A percentile compares a stretch with the other conserved stretches of the same genome.
Evolutionary conservation across 2,797 vertebrate genomes (phyloP).

Genomic region (Channallabes apus): DNA sequence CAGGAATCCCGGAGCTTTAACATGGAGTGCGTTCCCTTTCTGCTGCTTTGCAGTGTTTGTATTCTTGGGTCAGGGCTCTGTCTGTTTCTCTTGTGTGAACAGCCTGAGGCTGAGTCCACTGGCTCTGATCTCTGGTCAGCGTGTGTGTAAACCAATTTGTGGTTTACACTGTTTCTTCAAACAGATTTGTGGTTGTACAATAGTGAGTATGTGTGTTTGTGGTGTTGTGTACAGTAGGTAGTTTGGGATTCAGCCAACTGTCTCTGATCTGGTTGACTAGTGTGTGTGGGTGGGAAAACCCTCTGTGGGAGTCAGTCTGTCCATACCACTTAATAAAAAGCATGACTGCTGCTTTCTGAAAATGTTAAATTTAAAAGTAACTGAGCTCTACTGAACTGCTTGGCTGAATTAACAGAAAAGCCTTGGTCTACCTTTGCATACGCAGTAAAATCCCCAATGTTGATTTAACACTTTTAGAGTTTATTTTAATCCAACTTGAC

Average conservation of each 20-base stretch:
- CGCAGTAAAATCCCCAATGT: too few relatives aligned
- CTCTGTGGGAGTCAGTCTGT: slow-evolving; percentile 16
- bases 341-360: not conserved
- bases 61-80: slow-evolving; percentile 59
- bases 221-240: slow-evolving; percentile 15
- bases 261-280: slow-evolving; percentile 31
- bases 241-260: slow-evolving; percentile 24
- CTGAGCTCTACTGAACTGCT: not conserved
- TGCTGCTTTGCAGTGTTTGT: slow-evolving; percentile 56
- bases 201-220: not conserved
- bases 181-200: slow-evolving; percentile 5
- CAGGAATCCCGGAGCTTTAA: slow-evolving; percentile 46
- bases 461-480: too few relatives aligned
- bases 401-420: not conserved
- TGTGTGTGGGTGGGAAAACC: slow-evolving; percentile 31
- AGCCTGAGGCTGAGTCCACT: slow-evolving; percentile 50
- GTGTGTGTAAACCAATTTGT: slow-evolving; percentile 22
- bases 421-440: too few relatives aligned
- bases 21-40: slow-evolving; percentile 42
- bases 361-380: not conserved
- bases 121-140: slow-evolving; percentile 39
- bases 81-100: slow-evolving; percentile 55
- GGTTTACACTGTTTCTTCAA: slow-evolving; percentile 12
- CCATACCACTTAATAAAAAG: not conserved
- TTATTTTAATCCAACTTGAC: too few relatives aligned